Evolutionary conservation across 2,797 vertebrate species (phyloP), one percentile per base, ranked within the genome.

Genomic region (Scomberomorus guttatus): DNA sequence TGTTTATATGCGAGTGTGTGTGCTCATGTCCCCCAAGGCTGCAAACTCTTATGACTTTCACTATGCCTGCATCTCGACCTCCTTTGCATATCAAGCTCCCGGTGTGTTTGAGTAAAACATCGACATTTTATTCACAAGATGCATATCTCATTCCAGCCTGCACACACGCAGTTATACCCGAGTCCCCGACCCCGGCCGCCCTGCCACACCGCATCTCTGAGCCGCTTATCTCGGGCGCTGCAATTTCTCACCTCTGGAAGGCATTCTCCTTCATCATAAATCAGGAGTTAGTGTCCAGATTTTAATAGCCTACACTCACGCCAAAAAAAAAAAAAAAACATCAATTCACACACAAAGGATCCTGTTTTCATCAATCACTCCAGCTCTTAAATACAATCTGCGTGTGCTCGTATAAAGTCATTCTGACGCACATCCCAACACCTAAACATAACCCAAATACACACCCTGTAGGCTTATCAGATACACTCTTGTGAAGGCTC

Each of bases 61-160:
- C 61, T 67, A 32, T 14, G 67, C 50, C 62, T 79, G 79, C 62
- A 79, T 79, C 63, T 56, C 62, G 3, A 79, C 81, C 83, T 79
- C 59, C 68, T 90, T 85, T 83, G 78, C 83, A 90, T 86, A 85
- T 86, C 79, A 87, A 87, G 76, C 82, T 83, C 34, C 50, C 3
- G 4, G 68, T 80, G 75, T 56, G 80, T 83, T 87, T 77, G 79
- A 74, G 83, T 81, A 68, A 78, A 76, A 79, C 75, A 70, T 80
- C 80, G 75, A 73, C 75, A 56, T 78, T 87, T 85, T 65, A 63
- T 85, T 65, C 77, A 72, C 27, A 73, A 85, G 88, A 92, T 90
- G 73, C 55, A 48, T 75, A 90, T 92, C 88, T 91, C 18, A 1
- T 58, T 24, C 59, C 77, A 74, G 79, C 75, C 63, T n/a, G 46